phyloP scores from a whole-genome alignment of 2,888 invertebrate genomes.

The Morinoia aosen region DNA sequence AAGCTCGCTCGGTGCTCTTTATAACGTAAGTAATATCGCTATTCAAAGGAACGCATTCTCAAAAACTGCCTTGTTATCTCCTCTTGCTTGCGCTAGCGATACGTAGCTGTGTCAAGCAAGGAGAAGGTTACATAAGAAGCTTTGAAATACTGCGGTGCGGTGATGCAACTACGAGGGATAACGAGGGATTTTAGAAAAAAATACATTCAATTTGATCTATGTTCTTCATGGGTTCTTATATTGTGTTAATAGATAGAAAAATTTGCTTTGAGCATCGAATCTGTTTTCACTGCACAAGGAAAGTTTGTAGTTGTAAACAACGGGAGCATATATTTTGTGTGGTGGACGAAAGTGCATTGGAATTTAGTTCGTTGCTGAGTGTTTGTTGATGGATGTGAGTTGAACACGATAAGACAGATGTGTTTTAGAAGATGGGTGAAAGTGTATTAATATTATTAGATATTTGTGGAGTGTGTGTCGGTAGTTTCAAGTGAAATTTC shows the following conservation, averaged over 20 bases:
- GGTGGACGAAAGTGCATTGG: neutral
- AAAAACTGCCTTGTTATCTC: conserved; percentile 28
- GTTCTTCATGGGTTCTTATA: neutral
- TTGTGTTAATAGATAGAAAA: too few relatives aligned
- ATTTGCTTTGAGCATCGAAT: too few relatives aligned
- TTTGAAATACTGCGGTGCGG: neutral
- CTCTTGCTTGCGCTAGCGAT: neutral
- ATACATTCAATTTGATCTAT: neutral
- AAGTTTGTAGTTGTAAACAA: neutral
- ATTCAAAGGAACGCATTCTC: conserved; percentile 16
- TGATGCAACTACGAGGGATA: neutral
- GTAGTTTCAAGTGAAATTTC: too few relatives aligned
- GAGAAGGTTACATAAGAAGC: neutral
- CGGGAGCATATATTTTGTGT: too few relatives aligned
- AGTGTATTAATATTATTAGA: neutral
- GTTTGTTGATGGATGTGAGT: neutral
- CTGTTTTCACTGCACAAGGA: too few relatives aligned
- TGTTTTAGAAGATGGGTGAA: neutral
- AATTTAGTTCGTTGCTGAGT: neutral
- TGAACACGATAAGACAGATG: neutral
- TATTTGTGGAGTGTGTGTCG: too few relatives aligned
- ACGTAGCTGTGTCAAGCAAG: neutral
- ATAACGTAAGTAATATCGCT: conserved; percentile 19
- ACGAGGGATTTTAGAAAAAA: neutral
- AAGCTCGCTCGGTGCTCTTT: neutral